Conservation (phyloP, 2,888 invertebrate genomes). For the Proisotoma minuta region DNA sequence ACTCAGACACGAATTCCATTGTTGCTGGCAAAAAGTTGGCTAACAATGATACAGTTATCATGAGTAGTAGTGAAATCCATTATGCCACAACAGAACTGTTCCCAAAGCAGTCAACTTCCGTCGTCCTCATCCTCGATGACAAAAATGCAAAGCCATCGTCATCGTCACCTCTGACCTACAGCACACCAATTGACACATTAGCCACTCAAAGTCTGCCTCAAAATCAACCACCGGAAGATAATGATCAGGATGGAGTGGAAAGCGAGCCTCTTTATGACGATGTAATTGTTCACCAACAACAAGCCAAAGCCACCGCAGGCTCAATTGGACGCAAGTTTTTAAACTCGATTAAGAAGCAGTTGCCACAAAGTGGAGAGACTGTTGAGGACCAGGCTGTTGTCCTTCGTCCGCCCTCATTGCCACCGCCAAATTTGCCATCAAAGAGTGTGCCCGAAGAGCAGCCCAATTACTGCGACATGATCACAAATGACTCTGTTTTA, state of each 20-base stretch:
- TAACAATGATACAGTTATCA: constrained; percentile 7
- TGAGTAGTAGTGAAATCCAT: constrained; percentile 38
- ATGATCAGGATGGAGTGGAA: neutral
- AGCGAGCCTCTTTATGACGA: constrained; percentile 45
- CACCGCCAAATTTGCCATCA: constrained; percentile 37
- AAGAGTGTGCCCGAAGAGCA: constrained; percentile 30
- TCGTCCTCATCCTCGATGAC: constrained; percentile 44
- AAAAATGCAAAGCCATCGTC: constrained; percentile 15
- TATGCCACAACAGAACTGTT: constrained; percentile 44
- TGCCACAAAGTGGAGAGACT: neutral
- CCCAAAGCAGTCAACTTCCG: constrained; percentile 35
- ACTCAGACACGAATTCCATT: constrained; percentile 22
- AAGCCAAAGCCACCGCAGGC: constrained; percentile 6
- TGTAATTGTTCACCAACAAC: constrained; percentile 30
- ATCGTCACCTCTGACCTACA: constrained; percentile 26
- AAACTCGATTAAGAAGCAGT: neutral
- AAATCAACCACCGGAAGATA: neutral
- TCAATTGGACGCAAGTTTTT: constrained; percentile 19
- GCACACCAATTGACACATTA: constrained; percentile 34
- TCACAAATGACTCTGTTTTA: neutral
- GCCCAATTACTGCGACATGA: neutral
- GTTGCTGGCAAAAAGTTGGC: neutral
- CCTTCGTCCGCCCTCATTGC: constrained; percentile 26
- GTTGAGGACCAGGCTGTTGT: neutral
- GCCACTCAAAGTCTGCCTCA: neutral